Base-by-base conservation (phyloP, 2,797 vertebrate species). In the Chiloscyllium punctatum region DNA sequence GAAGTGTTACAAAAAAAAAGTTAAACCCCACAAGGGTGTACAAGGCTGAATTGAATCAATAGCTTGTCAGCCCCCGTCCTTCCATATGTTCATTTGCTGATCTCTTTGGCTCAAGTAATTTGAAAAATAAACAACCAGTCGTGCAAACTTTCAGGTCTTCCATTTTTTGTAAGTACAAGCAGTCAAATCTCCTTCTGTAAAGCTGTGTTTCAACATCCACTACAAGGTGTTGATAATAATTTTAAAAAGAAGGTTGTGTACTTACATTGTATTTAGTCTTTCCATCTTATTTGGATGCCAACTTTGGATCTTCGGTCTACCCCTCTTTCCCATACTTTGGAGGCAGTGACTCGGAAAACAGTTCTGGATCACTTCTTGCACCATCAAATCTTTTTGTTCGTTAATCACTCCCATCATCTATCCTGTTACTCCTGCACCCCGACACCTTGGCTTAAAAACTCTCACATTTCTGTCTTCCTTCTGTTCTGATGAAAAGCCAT, bases 1-100 rank as follows among this genome's bases (percentile, higher is more conserved):
- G 88, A 91, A 91, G 88, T 66, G 57, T n/a, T 91, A 66, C 88
- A 91, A 66, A 91, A 90, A 88, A 91, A 66, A 91, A 9, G 42
- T 66, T 62, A 91, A 66, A 91, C 88, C 62, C 57, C 30, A 21
- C 30, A 16, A 66, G 33, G 57, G 33, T 66, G 21, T n/a, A 37
- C 30, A 33, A 62, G 33, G 5, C 33, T 66, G 57, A 91, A 91
- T n/a, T n/a, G 11, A 21, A 21, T 62, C 27, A 37, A 16, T 57
- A 90, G 53, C 16, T 30, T 16, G 15, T 91, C 57, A 66, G 88
- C 30, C 62, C 2, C 57, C 62, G 18, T 37, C 13, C n/a, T 66
- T 57, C n/a, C 13, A 7, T 6, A 91, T 8, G 33, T 5, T 91
- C 88, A 4, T 66, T 30, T 37, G 16, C 57, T n/a, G 15, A 18